A percentile compares a stretch with the other conserved stretches of the same genome.
Conservation (phyloP, 2,797 vertebrate species). For the Emys orbicularis region DNA sequence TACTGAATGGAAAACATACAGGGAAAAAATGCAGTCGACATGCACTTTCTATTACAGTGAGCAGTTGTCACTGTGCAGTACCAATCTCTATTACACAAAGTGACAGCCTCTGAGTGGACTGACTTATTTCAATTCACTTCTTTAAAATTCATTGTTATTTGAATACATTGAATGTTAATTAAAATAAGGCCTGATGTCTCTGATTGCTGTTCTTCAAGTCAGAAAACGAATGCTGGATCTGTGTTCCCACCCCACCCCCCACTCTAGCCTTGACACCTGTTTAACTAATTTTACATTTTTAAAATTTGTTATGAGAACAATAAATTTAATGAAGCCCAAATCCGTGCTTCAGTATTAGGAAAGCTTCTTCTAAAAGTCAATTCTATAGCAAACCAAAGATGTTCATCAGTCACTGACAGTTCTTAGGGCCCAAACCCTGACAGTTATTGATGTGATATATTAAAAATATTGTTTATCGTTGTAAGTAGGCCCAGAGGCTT, state of each 20-base stretch:
- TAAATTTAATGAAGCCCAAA: not conserved
- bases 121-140: not conserved
- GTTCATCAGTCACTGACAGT: rapidly evolving
- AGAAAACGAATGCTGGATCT: not conserved
- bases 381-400: rapidly evolving
- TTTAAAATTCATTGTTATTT: conserved; percentile 18
- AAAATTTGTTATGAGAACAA: not conserved
- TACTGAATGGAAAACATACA: not conserved
- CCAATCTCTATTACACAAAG: not conserved
- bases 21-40: not conserved
- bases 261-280: not conserved
- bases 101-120: not conserved
- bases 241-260: not conserved
- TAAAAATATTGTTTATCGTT: not conserved
- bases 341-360: rapidly evolving
- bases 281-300: not conserved
- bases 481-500: not conserved
- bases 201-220: conserved; percentile 23
- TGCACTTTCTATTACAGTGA: not conserved
- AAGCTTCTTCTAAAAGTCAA: not conserved
- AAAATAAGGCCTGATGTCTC: conserved; percentile 32
- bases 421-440: not conserved
- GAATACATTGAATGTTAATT: conserved; percentile 5
- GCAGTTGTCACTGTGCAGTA: not conserved
- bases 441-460: not conserved